Evolutionary conservation across 2,888 invertebrate species (phyloP).

Genomic region (Callyntrura guangdongensis): DNA sequence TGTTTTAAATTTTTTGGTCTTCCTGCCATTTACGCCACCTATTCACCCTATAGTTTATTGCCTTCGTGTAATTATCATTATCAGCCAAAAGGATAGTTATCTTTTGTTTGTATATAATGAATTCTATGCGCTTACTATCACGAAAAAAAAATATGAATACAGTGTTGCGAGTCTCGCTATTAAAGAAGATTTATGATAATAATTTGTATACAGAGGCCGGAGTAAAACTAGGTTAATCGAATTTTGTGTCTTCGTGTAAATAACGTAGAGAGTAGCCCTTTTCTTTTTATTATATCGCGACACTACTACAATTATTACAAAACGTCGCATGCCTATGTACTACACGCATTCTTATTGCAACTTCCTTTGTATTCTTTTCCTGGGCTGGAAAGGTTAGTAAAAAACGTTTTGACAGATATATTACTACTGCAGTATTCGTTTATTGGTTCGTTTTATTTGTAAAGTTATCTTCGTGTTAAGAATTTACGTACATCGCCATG

Average conservation of each 20-base stretch:
- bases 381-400: constrained; percentile 91
- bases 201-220: background rate
- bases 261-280: background rate
- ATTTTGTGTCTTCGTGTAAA: constrained; percentile 4
- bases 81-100: no score
- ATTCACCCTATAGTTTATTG: constrained; percentile 9
- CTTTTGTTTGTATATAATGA: no score
- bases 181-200: background rate
- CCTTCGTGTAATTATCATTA: background rate
- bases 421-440: background rate
- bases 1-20: background rate
- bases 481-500: background rate
- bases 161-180: no score
- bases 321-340: background rate
- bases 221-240: constrained; percentile 58
- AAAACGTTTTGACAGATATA: background rate
- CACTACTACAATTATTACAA: constrained; percentile 5
- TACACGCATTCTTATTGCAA: background rate
- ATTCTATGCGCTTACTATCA: background rate
- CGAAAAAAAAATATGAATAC: background rate
- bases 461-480: no score
- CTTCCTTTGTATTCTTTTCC: constrained; percentile 32
- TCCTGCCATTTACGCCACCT: constrained; percentile 39
- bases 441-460: background rate
- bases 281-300: background rate